Base-by-base conservation (phyloP, 2,113 vertebrate species). In the Saccopteryx bilineata region DNA sequence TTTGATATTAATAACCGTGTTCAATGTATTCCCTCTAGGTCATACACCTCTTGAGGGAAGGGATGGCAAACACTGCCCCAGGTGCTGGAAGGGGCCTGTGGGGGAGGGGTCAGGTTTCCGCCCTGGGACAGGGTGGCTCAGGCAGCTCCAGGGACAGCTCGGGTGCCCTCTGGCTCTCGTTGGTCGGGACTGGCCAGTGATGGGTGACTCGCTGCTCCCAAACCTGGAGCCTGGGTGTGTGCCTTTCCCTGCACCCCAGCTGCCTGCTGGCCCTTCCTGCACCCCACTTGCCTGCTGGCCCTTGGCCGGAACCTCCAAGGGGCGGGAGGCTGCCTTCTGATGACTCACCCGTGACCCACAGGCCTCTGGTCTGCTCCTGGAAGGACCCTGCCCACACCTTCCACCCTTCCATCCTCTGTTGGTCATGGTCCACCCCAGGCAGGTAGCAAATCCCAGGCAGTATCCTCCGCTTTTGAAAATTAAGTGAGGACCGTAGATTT, bases 301-400 rank as follows among this genome's bases (percentile, higher is more conserved):
- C 39, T n/a, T 15, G 26, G 26, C 23, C 87, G 28, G 48, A 79
- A 19, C 39, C 21, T 3, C 60, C 0, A 4, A 15, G 24, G 39
- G 17, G 2, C 4, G 1, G 9, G 15, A 17, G 18, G 50, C 23
- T 71, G 28, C 31, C 23, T 65, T 63, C 78, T 19, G 21, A 19
- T 17, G 46, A 17, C 23, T 9, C 15, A 1, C 7, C 0, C 0
- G 68, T 13, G 81, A 66, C 14, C 33, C n/a, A 1, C 26, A 50
- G 39, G 33, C 17, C 9, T 85, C 17, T 1, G 14, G 10, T 48
- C 50, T 33, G 39, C 84, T 54, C 26, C 68, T 72, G 9, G 7
- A 68, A 31, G 63, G 63, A 4, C 24, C 7, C 7, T 52, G 28
- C 26, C 24, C n/a, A 13, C 19, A 17, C 26, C 56, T 63, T n/a